phyloP scores from a whole-genome alignment of 1,140 invertebrate species.

The Drosophila persimilis region DNA sequence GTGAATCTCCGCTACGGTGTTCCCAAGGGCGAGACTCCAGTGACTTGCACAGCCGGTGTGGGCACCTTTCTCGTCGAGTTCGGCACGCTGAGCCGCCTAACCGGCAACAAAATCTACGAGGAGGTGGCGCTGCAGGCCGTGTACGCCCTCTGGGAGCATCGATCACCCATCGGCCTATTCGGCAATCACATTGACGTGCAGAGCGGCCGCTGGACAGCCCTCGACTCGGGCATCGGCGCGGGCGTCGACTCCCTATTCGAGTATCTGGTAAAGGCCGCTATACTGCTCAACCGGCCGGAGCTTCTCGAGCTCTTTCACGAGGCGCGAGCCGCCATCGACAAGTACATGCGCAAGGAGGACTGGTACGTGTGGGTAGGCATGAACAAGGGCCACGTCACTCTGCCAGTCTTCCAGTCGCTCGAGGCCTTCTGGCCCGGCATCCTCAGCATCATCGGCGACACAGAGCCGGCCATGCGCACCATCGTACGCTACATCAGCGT shows the following conservation, averaged over 20 bases:
- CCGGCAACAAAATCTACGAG: constrained; percentile 97
- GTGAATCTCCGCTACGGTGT: constrained; percentile 96
- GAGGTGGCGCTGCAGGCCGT: constrained; percentile 96
- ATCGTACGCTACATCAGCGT: constrained; percentile 98
- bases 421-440: constrained; percentile 99
- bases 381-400: constrained; percentile 96
- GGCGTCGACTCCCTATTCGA: constrained; percentile 99
- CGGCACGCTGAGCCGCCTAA: constrained; percentile 96
- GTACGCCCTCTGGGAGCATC: constrained; percentile 92
- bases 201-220: constrained; percentile 97
- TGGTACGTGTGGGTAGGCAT: constrained; percentile 99
- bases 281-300: constrained; percentile 91
- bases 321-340: constrained; percentile 91
- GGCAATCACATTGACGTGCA: constrained; percentile 99
- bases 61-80: constrained; percentile 99
- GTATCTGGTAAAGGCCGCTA: constrained; percentile 97
- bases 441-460: constrained; percentile 94
- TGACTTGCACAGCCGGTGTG: constrained; percentile 99
- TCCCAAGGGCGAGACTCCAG: constrained; percentile 94
- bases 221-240: constrained; percentile 96
- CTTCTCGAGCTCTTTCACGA: constrained; percentile 96
- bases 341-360: constrained; percentile 95
- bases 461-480: constrained; percentile 95
- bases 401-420: constrained; percentile 98
- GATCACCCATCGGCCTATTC: constrained; percentile 94